phyloP scores from a whole-genome alignment of 2,797 vertebrate species.

The Staurois parvus region DNA sequence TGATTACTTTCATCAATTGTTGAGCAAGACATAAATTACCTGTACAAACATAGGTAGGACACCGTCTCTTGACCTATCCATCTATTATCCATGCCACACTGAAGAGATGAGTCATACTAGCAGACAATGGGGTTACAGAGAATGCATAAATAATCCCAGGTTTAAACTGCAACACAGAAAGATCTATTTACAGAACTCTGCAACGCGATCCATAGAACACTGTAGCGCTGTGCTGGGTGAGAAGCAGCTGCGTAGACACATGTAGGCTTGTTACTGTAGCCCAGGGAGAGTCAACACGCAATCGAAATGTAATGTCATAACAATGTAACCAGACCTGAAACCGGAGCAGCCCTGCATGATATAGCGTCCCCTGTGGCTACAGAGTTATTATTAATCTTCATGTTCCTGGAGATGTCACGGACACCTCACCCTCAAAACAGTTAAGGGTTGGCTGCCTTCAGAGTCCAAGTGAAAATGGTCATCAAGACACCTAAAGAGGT shows the following conservation, averaged over 20 bases:
- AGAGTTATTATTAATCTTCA: conserved; percentile 5
- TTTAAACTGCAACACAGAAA: not conserved
- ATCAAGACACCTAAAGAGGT: too few relatives aligned
- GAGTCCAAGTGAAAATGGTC: not conserved
- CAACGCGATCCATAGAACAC: not conserved
- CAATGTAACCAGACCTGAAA: conserved; percentile 41
- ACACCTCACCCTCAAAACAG: conserved; percentile 13
- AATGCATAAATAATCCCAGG: not conserved
- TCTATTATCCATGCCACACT: not conserved
- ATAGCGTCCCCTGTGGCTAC: conserved; percentile 13
- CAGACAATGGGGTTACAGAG: not conserved
- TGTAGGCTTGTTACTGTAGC: not conserved
- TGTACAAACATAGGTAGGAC: not conserved
- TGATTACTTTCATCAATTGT: not conserved
- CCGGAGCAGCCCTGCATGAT: not conserved
- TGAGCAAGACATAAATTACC: not conserved
- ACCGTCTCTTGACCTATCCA: conserved; percentile 11
- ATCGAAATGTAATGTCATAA: not conserved
- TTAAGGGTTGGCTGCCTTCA: not conserved
- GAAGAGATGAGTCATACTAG: conserved; percentile 23
- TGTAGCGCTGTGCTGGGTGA: not conserved
- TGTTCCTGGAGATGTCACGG: conserved; percentile 4
- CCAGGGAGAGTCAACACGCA: not conserved
- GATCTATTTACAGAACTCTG: conserved; percentile 37
- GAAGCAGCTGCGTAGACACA: not conserved